Conservation (phyloP, 2,113 vertebrate species). For the Clinocottus analis region DNA sequence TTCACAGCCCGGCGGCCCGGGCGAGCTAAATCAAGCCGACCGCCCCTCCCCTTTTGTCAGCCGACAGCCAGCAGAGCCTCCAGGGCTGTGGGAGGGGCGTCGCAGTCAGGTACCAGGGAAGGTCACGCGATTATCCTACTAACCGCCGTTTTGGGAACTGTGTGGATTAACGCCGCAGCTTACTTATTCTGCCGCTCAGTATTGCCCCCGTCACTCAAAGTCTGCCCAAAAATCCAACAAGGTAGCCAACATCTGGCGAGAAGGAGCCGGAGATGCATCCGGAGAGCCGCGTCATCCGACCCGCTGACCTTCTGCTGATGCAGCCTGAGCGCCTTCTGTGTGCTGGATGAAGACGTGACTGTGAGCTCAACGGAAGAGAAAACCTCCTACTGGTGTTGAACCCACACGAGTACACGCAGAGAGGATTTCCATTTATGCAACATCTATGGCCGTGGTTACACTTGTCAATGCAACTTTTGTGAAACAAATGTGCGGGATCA, state of each 20-base stretch:
- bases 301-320: slow-evolving; percentile 44
- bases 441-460: slow-evolving; percentile 9
- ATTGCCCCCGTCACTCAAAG: neutral
- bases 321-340: slow-evolving; percentile 13
- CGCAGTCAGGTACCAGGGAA: neutral
- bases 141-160: neutral
- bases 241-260: slow-evolving; percentile 15
- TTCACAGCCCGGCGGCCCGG: too few relatives aligned
- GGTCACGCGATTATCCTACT: neutral
- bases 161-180: neutral
- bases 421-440: slow-evolving; percentile 49
- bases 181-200: neutral
- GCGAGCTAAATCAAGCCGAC: neutral
- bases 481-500: neutral
- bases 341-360: slow-evolving; percentile 5
- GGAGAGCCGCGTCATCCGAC: slow-evolving; percentile 39
- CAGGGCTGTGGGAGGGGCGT: neutral
- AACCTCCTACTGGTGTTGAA: slow-evolving; percentile 49
- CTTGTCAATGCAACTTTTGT: neutral
- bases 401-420: slow-evolving; percentile 49
- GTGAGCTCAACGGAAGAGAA: too few relatives aligned
- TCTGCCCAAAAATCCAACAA: slow-evolving; percentile 21
- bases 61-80: neutral
- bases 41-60: too few relatives aligned
- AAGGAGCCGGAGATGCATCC: slow-evolving; percentile 30